Conservation (phyloP, 2,113 vertebrate genomes). For the Cyanoramphus novaezelandiae region DNA sequence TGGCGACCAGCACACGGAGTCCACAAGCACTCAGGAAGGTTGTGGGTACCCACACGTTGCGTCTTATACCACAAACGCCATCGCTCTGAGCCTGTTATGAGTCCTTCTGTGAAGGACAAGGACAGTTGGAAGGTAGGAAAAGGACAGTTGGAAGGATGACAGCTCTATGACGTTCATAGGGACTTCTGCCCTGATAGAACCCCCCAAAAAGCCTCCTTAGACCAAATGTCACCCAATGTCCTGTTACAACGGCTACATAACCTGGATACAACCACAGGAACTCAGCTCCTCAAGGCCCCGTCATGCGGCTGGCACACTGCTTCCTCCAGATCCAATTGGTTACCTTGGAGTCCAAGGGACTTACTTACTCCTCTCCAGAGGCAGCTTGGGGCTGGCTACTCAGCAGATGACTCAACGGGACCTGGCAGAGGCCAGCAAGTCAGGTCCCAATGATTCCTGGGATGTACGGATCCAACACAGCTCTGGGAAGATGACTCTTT, state of each 20-base stretch:
- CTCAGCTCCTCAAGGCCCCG: not conserved
- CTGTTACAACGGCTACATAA: not conserved
- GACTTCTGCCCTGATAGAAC: not conserved
- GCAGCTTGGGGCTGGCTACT: not conserved
- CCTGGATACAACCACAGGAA: not conserved
- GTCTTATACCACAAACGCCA: not conserved
- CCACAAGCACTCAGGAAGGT: not conserved
- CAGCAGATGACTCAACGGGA: not conserved
- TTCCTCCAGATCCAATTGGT: not conserved
- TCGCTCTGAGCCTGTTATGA: accelerated
- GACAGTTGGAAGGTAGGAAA: accelerated
- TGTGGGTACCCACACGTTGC: not conserved
- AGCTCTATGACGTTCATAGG: not conserved
- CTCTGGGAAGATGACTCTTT: not conserved
- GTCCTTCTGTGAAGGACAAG: not conserved
- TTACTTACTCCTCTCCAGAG: not conserved
- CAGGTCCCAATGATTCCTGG: not conserved
- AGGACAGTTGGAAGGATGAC: too few relatives aligned
- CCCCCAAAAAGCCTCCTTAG: accelerated
- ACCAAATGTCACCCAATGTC: accelerated
- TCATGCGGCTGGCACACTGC: not conserved
- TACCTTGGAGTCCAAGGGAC: not conserved
- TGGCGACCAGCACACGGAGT: not conserved
- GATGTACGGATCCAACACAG: accelerated
- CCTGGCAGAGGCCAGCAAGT: not conserved